Percentiles rank a stretch among this genome's conserved stretches.
phyloP scores from a whole-genome alignment of 2,113 vertebrate species.

The Solea senegalensis region DNA sequence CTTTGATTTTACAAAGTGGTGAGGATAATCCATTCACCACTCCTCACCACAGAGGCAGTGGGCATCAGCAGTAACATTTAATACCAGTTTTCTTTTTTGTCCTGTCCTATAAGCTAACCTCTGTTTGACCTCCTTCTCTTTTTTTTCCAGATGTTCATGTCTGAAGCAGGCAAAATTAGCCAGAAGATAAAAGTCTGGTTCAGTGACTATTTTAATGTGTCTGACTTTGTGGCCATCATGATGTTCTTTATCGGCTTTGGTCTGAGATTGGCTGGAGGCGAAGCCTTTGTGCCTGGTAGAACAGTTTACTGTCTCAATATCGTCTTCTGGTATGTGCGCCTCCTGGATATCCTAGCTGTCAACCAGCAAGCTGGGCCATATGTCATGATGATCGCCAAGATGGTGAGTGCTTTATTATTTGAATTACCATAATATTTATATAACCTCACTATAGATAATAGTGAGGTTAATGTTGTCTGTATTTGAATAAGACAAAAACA shows the following conservation, averaged over 20 bases:
- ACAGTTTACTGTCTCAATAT: slow-evolving; percentile 97
- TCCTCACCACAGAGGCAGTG: not conserved
- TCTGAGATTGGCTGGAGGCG: slow-evolving; percentile 86
- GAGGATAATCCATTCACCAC: not conserved
- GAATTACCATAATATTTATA: not conserved
- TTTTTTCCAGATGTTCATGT: slow-evolving; percentile 93
- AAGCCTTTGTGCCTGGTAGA: slow-evolving; percentile 87
- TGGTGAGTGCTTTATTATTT: slow-evolving; percentile 84
- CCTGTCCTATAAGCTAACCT: not conserved
- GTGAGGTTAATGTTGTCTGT: no score
- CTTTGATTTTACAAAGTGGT: not conserved
- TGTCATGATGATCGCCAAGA: slow-evolving; percentile 99
- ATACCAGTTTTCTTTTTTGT: not conserved
- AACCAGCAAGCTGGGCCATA: slow-evolving; percentile 99
- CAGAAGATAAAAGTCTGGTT: slow-evolving; percentile 99
- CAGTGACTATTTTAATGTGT: slow-evolving; percentile 95
- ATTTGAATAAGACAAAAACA: no score
- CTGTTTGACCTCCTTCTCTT: not conserved
- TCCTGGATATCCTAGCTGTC: slow-evolving; percentile 96
- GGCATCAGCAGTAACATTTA: not conserved
- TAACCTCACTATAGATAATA: no score
- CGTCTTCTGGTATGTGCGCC: slow-evolving; percentile 98
- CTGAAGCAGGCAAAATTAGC: slow-evolving; percentile 96
- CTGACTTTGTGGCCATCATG: slow-evolving; percentile 93
- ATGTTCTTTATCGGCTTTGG: slow-evolving; percentile 95